Conservation (phyloP, 2,888 invertebrate species). For the Drosophila cyrtoloma region DNA sequence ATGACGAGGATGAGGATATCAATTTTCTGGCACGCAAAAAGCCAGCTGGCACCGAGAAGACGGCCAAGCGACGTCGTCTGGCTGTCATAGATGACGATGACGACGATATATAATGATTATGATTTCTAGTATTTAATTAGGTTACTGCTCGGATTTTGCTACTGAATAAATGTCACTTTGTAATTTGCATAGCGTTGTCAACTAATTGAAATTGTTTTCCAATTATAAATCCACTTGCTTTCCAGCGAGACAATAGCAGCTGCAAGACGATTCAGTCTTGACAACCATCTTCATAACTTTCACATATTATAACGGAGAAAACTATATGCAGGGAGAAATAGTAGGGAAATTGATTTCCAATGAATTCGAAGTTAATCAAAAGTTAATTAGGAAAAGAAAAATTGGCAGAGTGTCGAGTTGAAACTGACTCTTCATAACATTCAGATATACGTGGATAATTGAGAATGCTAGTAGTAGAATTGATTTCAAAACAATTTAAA, state of each 20-base stretch:
- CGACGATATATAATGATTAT: conserved; percentile 67
- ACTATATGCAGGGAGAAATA: neutral
- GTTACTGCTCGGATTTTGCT: conserved; percentile 28
- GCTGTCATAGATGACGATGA: conserved; percentile 84
- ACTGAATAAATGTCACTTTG: conserved; percentile 55
- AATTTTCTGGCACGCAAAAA: conserved; percentile 81
- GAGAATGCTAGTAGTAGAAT: no score
- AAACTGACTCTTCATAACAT: no score
- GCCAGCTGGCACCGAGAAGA: conserved; percentile 66
- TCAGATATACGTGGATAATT: no score
- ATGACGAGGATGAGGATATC: conserved; percentile 73
- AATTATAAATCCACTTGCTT: neutral
- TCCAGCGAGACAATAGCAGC: neutral
- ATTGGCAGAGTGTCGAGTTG: no score
- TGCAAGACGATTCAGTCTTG: neutral
- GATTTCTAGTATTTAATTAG: conserved; percentile 63
- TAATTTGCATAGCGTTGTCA: conserved; percentile 37
- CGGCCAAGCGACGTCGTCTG: conserved; percentile 83
- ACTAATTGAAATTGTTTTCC: conserved; percentile 36
- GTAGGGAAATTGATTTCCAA: no score
- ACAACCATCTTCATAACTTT: neutral
- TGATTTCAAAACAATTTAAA: no score
- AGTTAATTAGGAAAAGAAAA: no score
- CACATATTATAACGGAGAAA: neutral
- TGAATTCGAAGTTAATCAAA: no score